Percentiles rank a stretch among this genome's conserved stretches.
phyloP scores from a whole-genome alignment of 2,113 vertebrate species.

The Colius striatus region DNA sequence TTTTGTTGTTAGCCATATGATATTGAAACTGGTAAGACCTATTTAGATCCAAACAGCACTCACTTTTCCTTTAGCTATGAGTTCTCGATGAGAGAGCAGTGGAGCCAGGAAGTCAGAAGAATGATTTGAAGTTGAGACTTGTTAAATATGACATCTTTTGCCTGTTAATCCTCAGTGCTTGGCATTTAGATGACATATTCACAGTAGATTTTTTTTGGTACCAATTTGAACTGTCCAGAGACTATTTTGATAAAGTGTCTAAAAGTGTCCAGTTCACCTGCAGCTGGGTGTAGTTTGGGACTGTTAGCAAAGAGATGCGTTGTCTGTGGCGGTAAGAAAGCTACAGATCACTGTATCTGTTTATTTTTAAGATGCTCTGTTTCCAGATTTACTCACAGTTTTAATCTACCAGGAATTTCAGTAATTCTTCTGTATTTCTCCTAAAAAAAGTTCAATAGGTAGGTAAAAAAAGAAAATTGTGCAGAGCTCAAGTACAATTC shows the following conservation, averaged over 20 bases:
- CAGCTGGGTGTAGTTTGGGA: neutral
- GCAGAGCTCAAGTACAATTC: neutral
- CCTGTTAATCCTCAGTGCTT: neutral
- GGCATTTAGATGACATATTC: neutral
- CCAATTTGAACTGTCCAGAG: neutral
- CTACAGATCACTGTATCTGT: neutral
- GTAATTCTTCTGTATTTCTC: neutral
- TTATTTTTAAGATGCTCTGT: neutral
- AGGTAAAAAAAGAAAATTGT: neutral
- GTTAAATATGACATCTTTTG: neutral
- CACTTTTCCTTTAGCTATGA: neutral
- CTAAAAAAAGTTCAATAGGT: neutral
- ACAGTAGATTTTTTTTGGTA: neutral
- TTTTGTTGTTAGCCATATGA: neutral
- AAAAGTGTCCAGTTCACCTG: neutral
- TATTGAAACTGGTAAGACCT: neutral
- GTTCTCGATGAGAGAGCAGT: neutral
- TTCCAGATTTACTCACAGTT: neutral
- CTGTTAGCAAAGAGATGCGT: neutral
- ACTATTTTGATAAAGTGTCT: neutral
- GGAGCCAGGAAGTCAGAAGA: neutral
- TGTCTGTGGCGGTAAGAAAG: neutral
- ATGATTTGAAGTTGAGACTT: neutral
- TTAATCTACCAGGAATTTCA: neutral
- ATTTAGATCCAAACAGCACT: neutral